Base-by-base conservation (phyloP, 2,113 vertebrate genomes). In the Collichthys lucidus region DNA sequence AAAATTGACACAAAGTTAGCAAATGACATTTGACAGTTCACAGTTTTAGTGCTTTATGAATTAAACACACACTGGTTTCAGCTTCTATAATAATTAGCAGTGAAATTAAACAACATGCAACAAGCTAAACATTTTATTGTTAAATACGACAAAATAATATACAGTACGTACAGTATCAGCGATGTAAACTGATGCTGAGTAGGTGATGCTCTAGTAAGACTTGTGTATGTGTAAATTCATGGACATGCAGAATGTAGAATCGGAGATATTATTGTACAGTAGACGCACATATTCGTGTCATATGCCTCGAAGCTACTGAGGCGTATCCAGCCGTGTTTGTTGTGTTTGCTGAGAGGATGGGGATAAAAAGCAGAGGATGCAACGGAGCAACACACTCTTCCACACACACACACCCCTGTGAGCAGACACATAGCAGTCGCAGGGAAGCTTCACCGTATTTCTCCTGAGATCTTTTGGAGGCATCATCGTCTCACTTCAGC, bases 401-500 rank as follows among this genome's bases (percentile, higher is more conserved):
- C 29, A n/a, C 71, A 44, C 52, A 47, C 68, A 46, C 62, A 69
- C 73, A 22, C 12, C 50, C 61, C 60, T 44, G 44, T 64, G 67
- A 80, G 79, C 60, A 81, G 62, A 74, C 53, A 67, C 46, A 59
- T 49, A 24, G 71, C 65, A 50, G 67, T 89, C 20, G 67, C 73
- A 67, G 55, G 44, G 82, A 77, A 74, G 74, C 83, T 65, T 79
- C 64, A 67, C 63, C 62, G 67, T 83, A 75, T 89, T 86, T 77
- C 86, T 89, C 89, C 63, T 60, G 84, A 91, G 86, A 86, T 85
- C 74, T 77, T 88, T 61, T 50, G 63, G 46, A 85, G 68, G 44
- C 57, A 42, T 86, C 78, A 74, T 73, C 20, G 74, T 92, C 76
- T 91, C 82, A 83, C 89, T 87, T 73, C 73, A 86, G 80, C 74